A percentile compares a stretch with the other conserved stretches of the same genome.
These are phyloP conservation scores for Apolygus lucorum DNA, from an alignment of 1,140 invertebrate genomes.

Conservation along the genomic window DNA sequence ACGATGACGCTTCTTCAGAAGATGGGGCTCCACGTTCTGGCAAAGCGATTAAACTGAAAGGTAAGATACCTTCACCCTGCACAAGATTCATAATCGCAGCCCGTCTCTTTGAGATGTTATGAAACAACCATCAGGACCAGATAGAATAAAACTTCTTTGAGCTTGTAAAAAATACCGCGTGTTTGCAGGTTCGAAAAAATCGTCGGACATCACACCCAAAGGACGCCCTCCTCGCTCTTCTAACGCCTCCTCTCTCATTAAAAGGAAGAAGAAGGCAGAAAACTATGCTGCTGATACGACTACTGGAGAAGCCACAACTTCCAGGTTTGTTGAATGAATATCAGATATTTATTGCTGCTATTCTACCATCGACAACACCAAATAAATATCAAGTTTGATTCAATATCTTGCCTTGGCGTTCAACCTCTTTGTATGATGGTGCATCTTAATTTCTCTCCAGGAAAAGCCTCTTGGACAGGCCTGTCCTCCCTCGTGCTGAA, in stretches of 20 bases:
- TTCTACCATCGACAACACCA: no score
- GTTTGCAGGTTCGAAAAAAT: not conserved
- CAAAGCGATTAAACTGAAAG: no score
- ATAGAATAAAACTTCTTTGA: not conserved
- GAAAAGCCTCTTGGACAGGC: not conserved
- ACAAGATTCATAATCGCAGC: no score
- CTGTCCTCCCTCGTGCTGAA: not conserved
- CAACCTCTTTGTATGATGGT: not conserved
- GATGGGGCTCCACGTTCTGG: no score
- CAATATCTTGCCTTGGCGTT: no score
- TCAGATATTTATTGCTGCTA: no score
- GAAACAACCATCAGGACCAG: no score
- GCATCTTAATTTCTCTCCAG: not conserved
- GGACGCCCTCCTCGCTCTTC: not conserved
- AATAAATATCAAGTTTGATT: no score
- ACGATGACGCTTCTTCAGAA: no score
- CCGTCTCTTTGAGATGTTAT: no score
- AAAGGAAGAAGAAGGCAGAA: not conserved
- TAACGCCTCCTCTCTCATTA: not conserved
- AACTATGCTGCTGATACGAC: constrained; percentile 1
- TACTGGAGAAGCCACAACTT: not conserved
- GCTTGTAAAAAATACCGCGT: not conserved
- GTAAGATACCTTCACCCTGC: no score
- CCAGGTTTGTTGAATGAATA: no score
- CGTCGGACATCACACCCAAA: not conserved